Evolutionary conservation across 2,113 vertebrate species (phyloP), one percentile per base, ranked within the genome.

Genomic region (Cololabis saira): DNA sequence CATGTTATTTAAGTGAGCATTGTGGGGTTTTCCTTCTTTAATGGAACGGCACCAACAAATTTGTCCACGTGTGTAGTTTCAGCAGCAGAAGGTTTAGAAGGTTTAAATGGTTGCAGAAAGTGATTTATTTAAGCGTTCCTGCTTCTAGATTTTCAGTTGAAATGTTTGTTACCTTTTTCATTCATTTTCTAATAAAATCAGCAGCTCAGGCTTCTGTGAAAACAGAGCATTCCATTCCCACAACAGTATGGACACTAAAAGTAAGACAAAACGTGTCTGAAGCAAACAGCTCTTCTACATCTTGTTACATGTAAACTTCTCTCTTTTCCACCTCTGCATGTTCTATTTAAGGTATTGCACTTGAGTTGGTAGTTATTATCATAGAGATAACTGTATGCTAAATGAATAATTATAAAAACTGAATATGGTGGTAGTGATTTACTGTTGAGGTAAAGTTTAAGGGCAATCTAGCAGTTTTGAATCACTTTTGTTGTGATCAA

Each of bases 401-500:
- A 40, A 18, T 48, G 48, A 49, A 55, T 21, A 17, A 67, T 72
- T 63, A 37, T 18, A 69, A 67, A 51, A 37, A 37, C 1, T 10
- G 6, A 40, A 22, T 13, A 15, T 41, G 12, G n/a, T 10, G 40
- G 14, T 43, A 9, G 16, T 60, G 41, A 80, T 76, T 65, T 66
- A 78, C 18, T 24, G 61, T 7, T 71, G 21, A 70, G 67, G 44
- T 50, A 10, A 74, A 67, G 69, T 76, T 84, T 68, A 37, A 68
- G 66, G 66, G 61, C 48, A 74, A 64, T 78, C 85, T 67, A 45
- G 51, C 21, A 59, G 75, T 74, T 80, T 55, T 72, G 40, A 84
- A 66, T 40, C 61, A 72, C 52, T 65, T 80, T 71, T 82, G 78
- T 67, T 60, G 37, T 71, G 71, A 85, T 77, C 55, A 73, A 75